Base-by-base conservation (phyloP, 1,140 invertebrate species). In the Latrodectus geometricus region DNA sequence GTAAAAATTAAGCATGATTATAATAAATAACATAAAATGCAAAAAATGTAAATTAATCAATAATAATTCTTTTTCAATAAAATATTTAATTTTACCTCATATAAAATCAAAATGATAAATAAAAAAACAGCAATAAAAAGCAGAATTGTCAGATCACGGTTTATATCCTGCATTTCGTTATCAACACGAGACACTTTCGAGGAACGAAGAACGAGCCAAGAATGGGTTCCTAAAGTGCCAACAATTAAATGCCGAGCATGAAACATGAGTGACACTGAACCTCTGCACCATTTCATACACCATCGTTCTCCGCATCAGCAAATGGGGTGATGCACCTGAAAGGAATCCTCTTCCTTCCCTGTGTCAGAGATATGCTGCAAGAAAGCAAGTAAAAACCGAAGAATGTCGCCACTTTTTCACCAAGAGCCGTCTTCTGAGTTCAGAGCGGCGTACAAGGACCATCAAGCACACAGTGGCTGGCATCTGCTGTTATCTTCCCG, bases 301-400 rank as follows among this genome's bases (percentile, higher is more conserved):
- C 61, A 76, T 84, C 52, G 35, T 54, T 84, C 82, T 76, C 8
- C 56, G n/a, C 21, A 84, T 84, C 82, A 84, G 73, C 82, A 66
- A 84, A 84, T 84, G 82, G 82, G 17, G 14, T 76, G 76, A 84
- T 11, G 20, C 80, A 83, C 54, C 49, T 74, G 52, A 14, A 74
- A 74, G 74, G 72, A 83, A 75, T 74, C 56, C 8, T 35, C 35
- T 61, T 61, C 54, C 17, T 61, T 61, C 54, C 54, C 54, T 4
- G 11, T 61, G 54, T 17, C 54, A 61, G 2, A 61, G 11, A 61
- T 61, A 5, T 9, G 56, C 50, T n/a, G 17, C n/a, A 70, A 70
- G 12, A 68, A 49, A n/a, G 66, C 15, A 70, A 80, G 50, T 9
- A 11, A 20, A 61, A 74, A 52, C 20, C 20, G 72, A 82, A 74